Evolutionary conservation across 2,888 invertebrate species (phyloP).

Genomic region (Idaea dimidiata): DNA sequence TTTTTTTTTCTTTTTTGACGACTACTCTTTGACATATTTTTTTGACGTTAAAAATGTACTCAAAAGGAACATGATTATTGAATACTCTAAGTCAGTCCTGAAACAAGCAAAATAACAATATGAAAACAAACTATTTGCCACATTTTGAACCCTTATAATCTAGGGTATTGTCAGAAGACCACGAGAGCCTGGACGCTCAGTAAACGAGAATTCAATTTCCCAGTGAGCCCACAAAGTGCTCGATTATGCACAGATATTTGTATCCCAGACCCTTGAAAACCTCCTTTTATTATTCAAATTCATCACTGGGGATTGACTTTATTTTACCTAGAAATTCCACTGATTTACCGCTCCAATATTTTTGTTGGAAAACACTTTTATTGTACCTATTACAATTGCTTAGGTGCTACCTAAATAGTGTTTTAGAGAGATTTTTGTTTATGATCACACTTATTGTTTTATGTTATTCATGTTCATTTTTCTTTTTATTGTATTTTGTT

Average conservation of each 20-base stretch:
- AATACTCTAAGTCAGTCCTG: no score
- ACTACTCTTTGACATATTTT: no score
- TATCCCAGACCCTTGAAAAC: slow-evolving; percentile 49
- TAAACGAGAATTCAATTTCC: slow-evolving; percentile 53
- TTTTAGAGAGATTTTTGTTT: neutral
- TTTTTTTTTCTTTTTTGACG: no score
- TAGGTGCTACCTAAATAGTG: neutral
- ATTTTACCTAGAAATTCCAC: slow-evolving; percentile 36
- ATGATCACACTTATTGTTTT: no score
- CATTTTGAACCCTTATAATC: slow-evolving; percentile 26
- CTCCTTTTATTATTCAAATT: slow-evolving; percentile 61
- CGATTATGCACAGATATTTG: slow-evolving; percentile 62
- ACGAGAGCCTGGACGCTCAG: slow-evolving; percentile 23
- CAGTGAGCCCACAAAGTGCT: slow-evolving; percentile 43
- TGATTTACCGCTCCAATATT: slow-evolving; percentile 25
- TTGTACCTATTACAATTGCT: slow-evolving; percentile 7
- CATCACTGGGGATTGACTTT: slow-evolving; percentile 51
- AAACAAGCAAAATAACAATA: slow-evolving; percentile 7
- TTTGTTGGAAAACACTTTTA: slow-evolving; percentile 11
- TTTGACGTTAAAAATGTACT: no score
- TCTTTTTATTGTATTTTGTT: no score
- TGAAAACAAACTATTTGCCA: slow-evolving; percentile 20
- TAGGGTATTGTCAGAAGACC: slow-evolving; percentile 16
- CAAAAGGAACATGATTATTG: no score
- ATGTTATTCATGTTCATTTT: no score